Percentiles rank a stretch among this genome's conserved stretches.
phyloP scores from a whole-genome alignment of 2,888 invertebrate species.

The Gryllus longicercus region DNA sequence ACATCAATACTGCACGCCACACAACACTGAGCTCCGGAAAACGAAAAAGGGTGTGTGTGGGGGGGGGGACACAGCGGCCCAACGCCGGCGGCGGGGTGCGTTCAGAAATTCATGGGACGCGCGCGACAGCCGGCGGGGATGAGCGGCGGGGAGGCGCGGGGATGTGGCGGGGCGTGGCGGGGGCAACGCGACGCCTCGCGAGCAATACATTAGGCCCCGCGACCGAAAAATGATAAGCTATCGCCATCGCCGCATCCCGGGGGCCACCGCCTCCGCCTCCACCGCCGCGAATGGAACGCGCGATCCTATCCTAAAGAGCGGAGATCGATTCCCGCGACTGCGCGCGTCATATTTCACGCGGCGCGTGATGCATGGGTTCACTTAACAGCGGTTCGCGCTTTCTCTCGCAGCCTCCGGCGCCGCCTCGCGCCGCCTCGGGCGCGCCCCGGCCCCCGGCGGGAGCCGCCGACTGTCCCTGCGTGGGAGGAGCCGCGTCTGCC shows the following conservation, averaged over 20 bases:
- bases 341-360: conserved; percentile 1
- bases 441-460: background rate
- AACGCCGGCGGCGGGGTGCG: background rate
- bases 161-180: background rate
- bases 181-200: background rate
- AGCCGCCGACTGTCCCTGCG: too few relatives aligned
- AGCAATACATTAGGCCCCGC: too few relatives aligned
- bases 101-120: conserved; percentile 17
- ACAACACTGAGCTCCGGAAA: background rate
- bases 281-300: background rate
- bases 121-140: background rate
- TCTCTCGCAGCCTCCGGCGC: background rate
- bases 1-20: background rate
- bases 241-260: too few relatives aligned
- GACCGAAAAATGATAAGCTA: too few relatives aligned
- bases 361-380: conserved; percentile 17
- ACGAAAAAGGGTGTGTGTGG: background rate
- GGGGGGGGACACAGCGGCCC: background rate
- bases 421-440: background rate
- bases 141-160: background rate
- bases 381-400: conserved; percentile 7
- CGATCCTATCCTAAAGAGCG: conserved; percentile 10
- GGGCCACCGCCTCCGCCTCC: background rate
- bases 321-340: background rate
- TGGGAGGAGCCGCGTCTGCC: too few relatives aligned